phyloP scores from a whole-genome alignment of 2,797 vertebrate genomes.

The Helostoma temminkii region DNA sequence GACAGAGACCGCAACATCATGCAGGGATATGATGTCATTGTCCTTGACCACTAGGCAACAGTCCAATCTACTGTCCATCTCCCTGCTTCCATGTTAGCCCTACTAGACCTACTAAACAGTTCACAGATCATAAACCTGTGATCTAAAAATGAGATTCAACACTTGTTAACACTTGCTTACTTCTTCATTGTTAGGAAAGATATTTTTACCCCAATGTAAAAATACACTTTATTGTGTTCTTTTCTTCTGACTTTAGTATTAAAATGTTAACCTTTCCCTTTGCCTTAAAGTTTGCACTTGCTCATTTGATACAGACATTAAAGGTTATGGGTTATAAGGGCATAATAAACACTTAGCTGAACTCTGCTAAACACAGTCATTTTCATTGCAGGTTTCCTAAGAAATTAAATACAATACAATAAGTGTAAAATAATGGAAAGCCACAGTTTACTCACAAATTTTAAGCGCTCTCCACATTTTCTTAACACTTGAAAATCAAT shows the following conservation, averaged over 20 bases:
- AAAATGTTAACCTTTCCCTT: neutral
- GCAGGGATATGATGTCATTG: conserved; percentile 34
- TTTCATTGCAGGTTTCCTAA: too few species aligned
- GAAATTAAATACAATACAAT: too few species aligned
- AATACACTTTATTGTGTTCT: neutral
- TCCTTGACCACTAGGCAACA: conserved; percentile 45
- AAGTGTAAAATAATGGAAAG: too few species aligned
- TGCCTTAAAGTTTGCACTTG: neutral
- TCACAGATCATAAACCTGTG: neutral
- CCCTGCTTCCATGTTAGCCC: neutral
- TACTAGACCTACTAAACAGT: conserved; percentile 11
- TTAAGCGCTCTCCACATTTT: too few species aligned
- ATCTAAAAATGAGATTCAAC: too few species aligned
- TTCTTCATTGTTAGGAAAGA: neutral
- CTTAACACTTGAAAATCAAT: too few species aligned
- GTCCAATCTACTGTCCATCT: conserved; percentile 8
- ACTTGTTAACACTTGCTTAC: too few species aligned
- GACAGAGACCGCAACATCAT: conserved; percentile 38
- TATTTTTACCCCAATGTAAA: neutral
- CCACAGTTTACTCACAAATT: too few species aligned
- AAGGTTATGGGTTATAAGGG: neutral
- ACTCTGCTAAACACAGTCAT: too few species aligned
- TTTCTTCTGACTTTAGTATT: too few species aligned
- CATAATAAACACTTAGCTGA: neutral
- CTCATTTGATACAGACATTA: neutral